Base-by-base conservation (phyloP, 2,797 vertebrate genomes). In the Eulemur mongoz region DNA sequence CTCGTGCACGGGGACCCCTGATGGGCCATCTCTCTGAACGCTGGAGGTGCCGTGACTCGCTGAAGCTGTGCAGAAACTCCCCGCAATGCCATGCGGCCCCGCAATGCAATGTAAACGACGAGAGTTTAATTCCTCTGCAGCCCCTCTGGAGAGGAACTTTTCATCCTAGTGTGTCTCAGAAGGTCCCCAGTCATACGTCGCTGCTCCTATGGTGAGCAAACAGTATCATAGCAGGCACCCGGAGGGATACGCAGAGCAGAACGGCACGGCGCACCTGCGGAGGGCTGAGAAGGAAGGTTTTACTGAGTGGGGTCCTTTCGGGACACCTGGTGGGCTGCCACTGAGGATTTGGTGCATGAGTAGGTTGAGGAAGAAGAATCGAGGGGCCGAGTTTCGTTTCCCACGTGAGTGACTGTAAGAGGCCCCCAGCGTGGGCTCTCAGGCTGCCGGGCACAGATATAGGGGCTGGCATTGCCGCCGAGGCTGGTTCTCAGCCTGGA, bases 71-170 rank as follows among this genome's bases (percentile, higher is more conserved):
- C 10, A 65, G 70, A 79, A 67, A 67, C 75, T 70, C 43, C 2
- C 11, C n/a, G n/a, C n/a, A n/a, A 1, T 10, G 69, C 67, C 22
- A 4, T 0, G 13, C 25, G 40, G 48, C 22, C 43, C 54, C 3
- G 10, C 3, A 4, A 9, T 30, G 6, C 40, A 13, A 3, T 0
- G 0, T 6, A 10, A 67, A 45, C 17, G 22, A 7, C 18, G 23
- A 0, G 30, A 80, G 7, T 20, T 30, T 40, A 32, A 54, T 45
- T 81, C 50, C 59, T 75, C 1, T 0, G 30, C 11, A 84, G 57
- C 83, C 48, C 54, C 85, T 83, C 70, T 52, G 9, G 50, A 82
- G 87, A 93, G 48, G 17, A 84, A 20, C 50, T 54, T 67, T 67
- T 78, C 38, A 54, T 35, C 32, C 83, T 27, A 50, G 79, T 50